Evolutionary conservation across 2,888 invertebrate genomes (phyloP).

Genomic region (Onchidella celtica): DNA sequence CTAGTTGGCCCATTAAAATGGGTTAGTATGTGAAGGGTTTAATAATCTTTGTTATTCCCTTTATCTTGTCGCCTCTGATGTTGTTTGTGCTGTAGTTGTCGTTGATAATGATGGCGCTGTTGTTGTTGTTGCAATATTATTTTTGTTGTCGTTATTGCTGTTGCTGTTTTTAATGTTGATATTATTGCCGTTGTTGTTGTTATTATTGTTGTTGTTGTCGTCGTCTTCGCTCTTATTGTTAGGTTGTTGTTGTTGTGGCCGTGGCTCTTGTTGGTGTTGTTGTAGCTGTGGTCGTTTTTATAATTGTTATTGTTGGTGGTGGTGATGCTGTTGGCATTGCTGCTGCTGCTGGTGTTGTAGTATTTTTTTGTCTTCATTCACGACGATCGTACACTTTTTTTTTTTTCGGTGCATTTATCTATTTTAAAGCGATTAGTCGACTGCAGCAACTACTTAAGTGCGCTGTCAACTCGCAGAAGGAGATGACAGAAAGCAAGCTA

Average conservation of each 20-base stretch:
- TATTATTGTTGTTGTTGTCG: neutral
- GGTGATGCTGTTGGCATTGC: no score
- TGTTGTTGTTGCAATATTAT: neutral
- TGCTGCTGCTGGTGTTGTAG: neutral
- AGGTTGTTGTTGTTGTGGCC: neutral
- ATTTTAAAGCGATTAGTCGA: no score
- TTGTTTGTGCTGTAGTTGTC: slow-evolving; percentile 17
- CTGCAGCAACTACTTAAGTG: no score
- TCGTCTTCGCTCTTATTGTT: neutral
- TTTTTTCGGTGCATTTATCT: neutral
- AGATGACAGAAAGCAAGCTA: no score
- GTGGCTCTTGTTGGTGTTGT: no score
- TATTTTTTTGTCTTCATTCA: neutral
- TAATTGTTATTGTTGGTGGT: no score
- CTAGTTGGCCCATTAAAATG: no score
- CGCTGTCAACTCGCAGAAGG: no score
- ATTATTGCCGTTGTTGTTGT: neutral
- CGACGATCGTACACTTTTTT: neutral
- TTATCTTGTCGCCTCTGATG: slow-evolving; percentile 15
- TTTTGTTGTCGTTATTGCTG: neutral
- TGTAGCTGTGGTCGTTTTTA: no score
- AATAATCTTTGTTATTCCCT: no score
- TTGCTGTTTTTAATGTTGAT: neutral
- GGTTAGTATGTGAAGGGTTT: no score
- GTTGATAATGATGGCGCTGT: slow-evolving; percentile 8